phyloP scores from a whole-genome alignment of 2,797 vertebrate genomes.

The Labroides dimidiatus region DNA sequence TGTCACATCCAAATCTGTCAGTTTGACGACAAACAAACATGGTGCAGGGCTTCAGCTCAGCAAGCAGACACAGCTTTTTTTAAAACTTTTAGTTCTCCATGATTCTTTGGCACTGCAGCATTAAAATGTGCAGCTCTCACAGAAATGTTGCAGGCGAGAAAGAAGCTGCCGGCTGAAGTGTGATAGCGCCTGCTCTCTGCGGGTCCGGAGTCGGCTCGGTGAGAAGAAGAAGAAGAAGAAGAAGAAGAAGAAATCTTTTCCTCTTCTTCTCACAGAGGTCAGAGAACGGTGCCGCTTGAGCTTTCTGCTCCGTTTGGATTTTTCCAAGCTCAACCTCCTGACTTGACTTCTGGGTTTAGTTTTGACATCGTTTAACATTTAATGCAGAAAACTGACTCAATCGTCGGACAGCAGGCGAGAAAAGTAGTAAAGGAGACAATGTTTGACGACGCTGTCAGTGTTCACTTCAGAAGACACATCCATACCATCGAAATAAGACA shows the following conservation, averaged over 20 bases:
- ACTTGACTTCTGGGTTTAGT: background rate
- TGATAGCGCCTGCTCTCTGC: conserved; percentile 10
- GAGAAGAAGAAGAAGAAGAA: background rate
- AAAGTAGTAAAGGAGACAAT: background rate
- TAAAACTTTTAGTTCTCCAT: background rate
- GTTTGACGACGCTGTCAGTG: no score
- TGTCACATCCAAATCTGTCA: background rate
- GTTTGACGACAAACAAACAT: background rate
- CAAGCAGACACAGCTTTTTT: background rate
- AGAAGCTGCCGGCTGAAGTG: conserved; percentile 3
- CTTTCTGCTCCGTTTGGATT: background rate
- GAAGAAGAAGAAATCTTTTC: background rate
- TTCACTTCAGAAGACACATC: no score
- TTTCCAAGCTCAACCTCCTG: background rate
- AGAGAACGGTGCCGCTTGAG: background rate
- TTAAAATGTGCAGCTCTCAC: conserved; percentile 19
- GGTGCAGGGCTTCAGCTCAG: conserved; percentile 8
- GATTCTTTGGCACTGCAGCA: background rate
- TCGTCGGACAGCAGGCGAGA: background rate
- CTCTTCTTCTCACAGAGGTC: background rate
- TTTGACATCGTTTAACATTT: conserved; percentile 7
- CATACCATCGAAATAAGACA: no score
- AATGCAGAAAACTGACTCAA: background rate
- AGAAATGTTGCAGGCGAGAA: conserved; percentile 14
- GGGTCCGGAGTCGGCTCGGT: background rate